Base-by-base conservation (phyloP, 2,888 invertebrate species). In the Chloromyia formosa region DNA sequence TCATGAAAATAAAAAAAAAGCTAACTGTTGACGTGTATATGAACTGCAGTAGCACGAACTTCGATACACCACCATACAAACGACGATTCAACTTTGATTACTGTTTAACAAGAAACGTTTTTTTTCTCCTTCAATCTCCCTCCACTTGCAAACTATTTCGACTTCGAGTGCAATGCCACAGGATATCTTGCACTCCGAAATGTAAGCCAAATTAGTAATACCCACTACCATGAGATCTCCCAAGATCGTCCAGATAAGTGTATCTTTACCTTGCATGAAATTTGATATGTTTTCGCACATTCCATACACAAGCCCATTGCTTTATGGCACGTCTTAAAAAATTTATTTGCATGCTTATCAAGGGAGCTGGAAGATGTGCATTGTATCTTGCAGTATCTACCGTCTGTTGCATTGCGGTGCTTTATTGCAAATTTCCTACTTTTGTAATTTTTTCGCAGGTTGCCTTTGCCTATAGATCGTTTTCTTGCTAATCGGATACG, bases 201-300 rank as follows among this genome's bases (percentile, higher is more conserved):
- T 62, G 62, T 62, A 62, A 16, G 18, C 62, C 62, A 62, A 62
- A 14, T 62, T 40, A 14, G 62, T 40, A 62, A 62, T 62, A 40
- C 35, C n/a, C 62, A 62, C 40, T 62, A 62, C 62, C 16, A 35
- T 5, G 23, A 16, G 62, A 62, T 62, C 40, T 35, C 16, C 16
- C n/a, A 9, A 62, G 62, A 62, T 62, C 62, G 10, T 61, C 16
- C 62, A 2, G 62, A 62, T 62, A 62, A 62, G 27, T 35, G 27
- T 35, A 35, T 62, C n/a, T 16, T 2, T 16, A 56, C 18, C 56
- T 56, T 12, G 49, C n/a, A 23, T 71, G 71, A 71, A 71, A 71
- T 71, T 71, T 71, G 71, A 71, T 71, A 71, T 42, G 71, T 71
- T 71, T 71, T 71, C 71, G 71, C 71, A 71, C 71, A 71, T 71